Evolutionary conservation across 2,113 vertebrate species (phyloP).

Genomic region (Burhinus oedicnemus): DNA sequence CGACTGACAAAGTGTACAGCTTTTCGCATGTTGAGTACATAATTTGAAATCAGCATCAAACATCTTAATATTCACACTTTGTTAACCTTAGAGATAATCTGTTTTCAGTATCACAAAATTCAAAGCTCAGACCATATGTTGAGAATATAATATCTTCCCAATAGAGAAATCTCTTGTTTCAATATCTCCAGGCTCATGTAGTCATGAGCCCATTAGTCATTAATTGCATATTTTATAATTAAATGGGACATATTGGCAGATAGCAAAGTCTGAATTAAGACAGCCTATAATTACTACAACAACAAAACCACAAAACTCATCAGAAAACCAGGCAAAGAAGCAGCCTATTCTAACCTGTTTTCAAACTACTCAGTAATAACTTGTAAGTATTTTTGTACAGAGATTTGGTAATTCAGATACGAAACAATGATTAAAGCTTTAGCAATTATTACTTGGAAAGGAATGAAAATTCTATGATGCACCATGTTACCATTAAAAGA

Average conservation of each 20-base stretch:
- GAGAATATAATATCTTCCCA: not conserved
- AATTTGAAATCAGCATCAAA: not conserved
- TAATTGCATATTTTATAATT: conserved; percentile 28
- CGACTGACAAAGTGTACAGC: not conserved
- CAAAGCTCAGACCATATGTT: not conserved
- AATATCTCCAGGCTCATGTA: not conserved
- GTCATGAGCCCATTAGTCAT: not conserved
- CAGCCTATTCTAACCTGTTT: not conserved
- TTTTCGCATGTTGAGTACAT: not conserved
- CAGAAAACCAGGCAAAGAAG: not conserved
- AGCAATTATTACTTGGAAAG: not conserved
- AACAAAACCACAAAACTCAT: not conserved
- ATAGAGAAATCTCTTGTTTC: not conserved
- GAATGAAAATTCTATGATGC: not conserved
- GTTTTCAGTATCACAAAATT: not conserved
- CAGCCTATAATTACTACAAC: not conserved
- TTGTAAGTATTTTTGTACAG: not conserved
- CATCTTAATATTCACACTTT: not conserved
- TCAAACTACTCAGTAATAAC: not conserved
- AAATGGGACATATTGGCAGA: not conserved
- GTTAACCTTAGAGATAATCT: not conserved
- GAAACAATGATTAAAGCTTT: not conserved
- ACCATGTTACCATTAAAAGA: not conserved
- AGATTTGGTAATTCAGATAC: not conserved
- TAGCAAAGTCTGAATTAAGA: conserved; percentile 16